Evolutionary conservation across 2,888 invertebrate species (phyloP).

Genomic region (Mongoloraphidia duomilia): DNA sequence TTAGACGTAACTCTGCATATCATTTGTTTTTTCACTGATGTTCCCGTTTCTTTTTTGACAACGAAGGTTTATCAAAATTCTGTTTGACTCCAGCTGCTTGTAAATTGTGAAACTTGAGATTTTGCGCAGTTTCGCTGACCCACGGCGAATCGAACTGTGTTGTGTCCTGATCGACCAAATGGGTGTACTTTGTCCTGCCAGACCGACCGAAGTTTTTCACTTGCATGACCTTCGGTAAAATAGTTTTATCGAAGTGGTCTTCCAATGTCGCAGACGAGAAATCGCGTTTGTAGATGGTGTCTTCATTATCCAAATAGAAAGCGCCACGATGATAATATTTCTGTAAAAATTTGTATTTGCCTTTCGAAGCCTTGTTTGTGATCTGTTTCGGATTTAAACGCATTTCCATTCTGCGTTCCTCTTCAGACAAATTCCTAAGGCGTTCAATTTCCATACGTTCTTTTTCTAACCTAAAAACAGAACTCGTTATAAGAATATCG

Average conservation of each 20-base stretch:
- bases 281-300: conserved; percentile 80
- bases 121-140: conserved; percentile 82
- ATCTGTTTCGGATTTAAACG: conserved; percentile 82
- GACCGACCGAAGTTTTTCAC: conserved; percentile 99
- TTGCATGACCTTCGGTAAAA: conserved; percentile 99
- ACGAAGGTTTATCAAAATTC: conserved; percentile 75
- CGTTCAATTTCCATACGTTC: conserved; percentile 82
- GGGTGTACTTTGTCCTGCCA: conserved; percentile 97
- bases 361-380: conserved; percentile 89
- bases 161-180: conserved; percentile 97
- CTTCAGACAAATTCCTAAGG: conserved; percentile 87
- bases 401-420: conserved; percentile 80
- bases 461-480: conserved; percentile 55
- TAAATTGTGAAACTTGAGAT: conserved; percentile 71
- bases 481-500: too few species aligned
- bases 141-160: conserved; percentile 97
- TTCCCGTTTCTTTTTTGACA: conserved; percentile 35
- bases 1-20: too few species aligned
- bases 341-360: conserved; percentile 98
- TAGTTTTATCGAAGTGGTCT: conserved; percentile 98
- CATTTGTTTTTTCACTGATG: conserved; percentile 10
- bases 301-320: conserved; percentile 91
- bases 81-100: conserved; percentile 90
- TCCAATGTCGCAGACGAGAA: conserved; percentile 93
- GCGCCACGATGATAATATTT: conserved; percentile 99